Evolutionary conservation across 1,140 invertebrate species (phyloP), one percentile per base, ranked within the genome.

Genomic region (Brachionus sp.): DNA sequence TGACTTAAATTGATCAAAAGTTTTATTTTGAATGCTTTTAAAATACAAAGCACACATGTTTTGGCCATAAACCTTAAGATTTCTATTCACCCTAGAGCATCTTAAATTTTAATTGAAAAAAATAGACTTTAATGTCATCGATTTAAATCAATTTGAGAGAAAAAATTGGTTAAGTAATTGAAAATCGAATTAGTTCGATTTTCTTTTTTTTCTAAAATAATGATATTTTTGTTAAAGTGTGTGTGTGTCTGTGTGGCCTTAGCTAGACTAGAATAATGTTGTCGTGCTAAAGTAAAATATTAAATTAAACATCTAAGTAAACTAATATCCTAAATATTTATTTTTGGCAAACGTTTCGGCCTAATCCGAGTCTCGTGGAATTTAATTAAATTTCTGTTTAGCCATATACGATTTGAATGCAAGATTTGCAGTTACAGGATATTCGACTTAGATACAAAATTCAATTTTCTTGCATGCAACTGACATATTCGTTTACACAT

Each of bases 41-140:
- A 70, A 16, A 70, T 37, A 70, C 19, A 70, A n/a, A 39, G 33
- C 33, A n/a, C 66, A 70, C 66, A 70, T 70, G 66, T 70, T 16
- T 39, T 70, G 29, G 35, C 35, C 37, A 70, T 39, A 42, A 37
- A 25, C 62, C 16, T 9, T 16, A 66, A 16, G 29, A 70, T 39
- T 70, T 70, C 66, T 19, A 42, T 37, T 7, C 35, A 37, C 33
- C 66, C 66, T 39, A 9, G 16, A 70, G 66, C 66, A 70, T 16
- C 19, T 16, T 10, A 33, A 33, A 16, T 33, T 37, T 70, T 37
- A 39, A 70, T 39, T 19, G 12, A 39, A 70, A 70, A 39, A 39
- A 39, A 68, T 29, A 35, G n/a, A 4, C 35, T 37, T n/a, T 16
- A 70, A 70, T 39, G 35, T 39, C 33, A 37, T 70, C 66, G 66